Base-by-base conservation (phyloP, 2,888 invertebrate genomes). In the Parnassius apollo region DNA sequence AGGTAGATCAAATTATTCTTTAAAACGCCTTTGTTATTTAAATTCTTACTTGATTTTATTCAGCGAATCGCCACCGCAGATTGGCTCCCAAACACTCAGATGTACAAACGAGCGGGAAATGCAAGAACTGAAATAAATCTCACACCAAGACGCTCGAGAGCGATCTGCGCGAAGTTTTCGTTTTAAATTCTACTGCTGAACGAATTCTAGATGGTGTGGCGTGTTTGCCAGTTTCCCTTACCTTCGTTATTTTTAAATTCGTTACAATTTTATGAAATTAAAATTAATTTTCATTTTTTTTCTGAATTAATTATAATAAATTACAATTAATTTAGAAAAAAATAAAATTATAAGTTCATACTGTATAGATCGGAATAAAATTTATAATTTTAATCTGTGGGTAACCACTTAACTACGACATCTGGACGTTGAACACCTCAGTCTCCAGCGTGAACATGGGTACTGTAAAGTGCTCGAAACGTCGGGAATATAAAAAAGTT, bases 121-220 rank as follows among this genome's bases (percentile, higher is more conserved):
- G 25, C 25, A 25, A 25, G 2, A 25, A 25, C 25, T 25, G 25
- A 25, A 25, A 25, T 25, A 25, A 25, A 25, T 25, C 25, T 3
- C 3, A 25, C 25, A 25, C 2, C 25, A 25, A 25, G 25, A 25
- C 3, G 2, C 25, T 25, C 25, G 25, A 25, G 3, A 25, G 2
- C 25, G 2, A 25, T 25, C 25, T 25, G 25, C 25, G 2, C 3
- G 25, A 25, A 25, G 25, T 25, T 73, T 77, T 81, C 80, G 82
- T 83, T 88, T 85, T 77, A 83, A 85, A 87, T 88, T 85, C 83
- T 74, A 76, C 79, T 73, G 72, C 71, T 67, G 66, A 65, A 62
- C 71, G 78, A 42, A n/a, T 7, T 50, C 10, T 25, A 2, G 25
- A 3, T 2, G 25, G 3, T 25, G 25, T 25, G 25, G 25, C 25